Conservation (phyloP, 2,888 invertebrate species). For the Pedicia rivosa region DNA sequence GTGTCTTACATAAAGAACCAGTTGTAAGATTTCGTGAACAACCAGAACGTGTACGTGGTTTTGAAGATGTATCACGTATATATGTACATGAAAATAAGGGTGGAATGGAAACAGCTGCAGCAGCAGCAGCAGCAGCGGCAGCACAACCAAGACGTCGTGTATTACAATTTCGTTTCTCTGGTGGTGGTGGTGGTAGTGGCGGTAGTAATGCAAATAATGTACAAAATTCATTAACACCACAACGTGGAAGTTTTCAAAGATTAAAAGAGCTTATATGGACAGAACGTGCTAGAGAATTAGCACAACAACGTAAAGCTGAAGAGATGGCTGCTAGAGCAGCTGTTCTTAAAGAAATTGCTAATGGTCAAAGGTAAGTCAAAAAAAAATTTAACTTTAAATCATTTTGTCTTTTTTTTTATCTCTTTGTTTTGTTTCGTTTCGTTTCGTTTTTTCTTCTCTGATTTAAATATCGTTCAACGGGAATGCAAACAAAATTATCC, state of each 20-base stretch:
- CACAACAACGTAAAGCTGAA: slow-evolving; percentile 56
- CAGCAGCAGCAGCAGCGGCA: slow-evolving; percentile 2
- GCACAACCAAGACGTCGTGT: slow-evolving; percentile 10
- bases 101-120: slow-evolving; percentile 18
- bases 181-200: slow-evolving; percentile 11
- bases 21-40: slow-evolving; percentile 30
- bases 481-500: too few species aligned
- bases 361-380: slow-evolving; percentile 39
- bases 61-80: slow-evolving; percentile 35
- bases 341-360: slow-evolving; percentile 43
- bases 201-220: slow-evolving; percentile 1
- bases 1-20: slow-evolving; percentile 55
- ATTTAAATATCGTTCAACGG: too few species aligned
- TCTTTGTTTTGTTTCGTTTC: too few species aligned
- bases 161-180: slow-evolving; percentile 22
- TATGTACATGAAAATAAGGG: slow-evolving; percentile 33
- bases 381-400: too few species aligned
- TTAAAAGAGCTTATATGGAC: slow-evolving; percentile 64
- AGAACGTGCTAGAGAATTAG: slow-evolving; percentile 59
- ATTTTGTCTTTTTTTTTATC: too few species aligned
- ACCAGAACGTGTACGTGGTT: slow-evolving; percentile 31
- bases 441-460: too few species aligned
- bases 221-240: slow-evolving; percentile 18
- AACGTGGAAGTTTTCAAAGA: slow-evolving; percentile 45
- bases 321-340: slow-evolving; percentile 49